Conservation (phyloP, 2,888 invertebrate species). For the Nesidiocoris tenuis region DNA sequence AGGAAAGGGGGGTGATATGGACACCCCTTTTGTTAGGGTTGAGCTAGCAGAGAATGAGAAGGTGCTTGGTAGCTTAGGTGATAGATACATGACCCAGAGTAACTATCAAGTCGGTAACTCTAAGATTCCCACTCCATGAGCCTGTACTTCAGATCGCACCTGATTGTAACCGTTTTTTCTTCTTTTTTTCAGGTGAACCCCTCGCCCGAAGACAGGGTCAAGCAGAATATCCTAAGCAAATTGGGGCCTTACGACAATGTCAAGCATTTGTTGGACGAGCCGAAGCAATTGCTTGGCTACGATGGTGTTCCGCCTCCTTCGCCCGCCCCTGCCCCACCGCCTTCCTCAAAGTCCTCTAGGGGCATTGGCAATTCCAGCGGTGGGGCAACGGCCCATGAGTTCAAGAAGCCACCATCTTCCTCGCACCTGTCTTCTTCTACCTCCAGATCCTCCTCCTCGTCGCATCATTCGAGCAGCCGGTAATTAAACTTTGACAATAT, state of each 20-base stretch:
- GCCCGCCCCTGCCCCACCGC: constrained; percentile 52
- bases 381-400: constrained; percentile 56
- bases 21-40: too few species aligned
- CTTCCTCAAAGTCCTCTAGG: constrained; percentile 48
- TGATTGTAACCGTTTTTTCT: too few species aligned
- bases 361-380: neutral
- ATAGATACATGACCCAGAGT: too few species aligned
- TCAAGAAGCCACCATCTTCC: constrained; percentile 64
- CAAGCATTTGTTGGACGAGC: constrained; percentile 59
- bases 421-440: constrained; percentile 56
- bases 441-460: constrained; percentile 46
- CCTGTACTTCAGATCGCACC: too few species aligned
- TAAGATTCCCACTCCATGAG: too few species aligned
- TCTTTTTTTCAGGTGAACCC: constrained; percentile 62
- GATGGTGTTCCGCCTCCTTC: constrained; percentile 64
- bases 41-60: too few species aligned
- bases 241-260: constrained; percentile 70
- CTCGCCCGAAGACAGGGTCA: constrained; percentile 62
- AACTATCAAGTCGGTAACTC: too few species aligned
- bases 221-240: constrained; percentile 70
- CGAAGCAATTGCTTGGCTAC: constrained; percentile 59
- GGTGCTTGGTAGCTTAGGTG: too few species aligned
- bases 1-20: too few species aligned
- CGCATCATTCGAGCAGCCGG: constrained; percentile 33
- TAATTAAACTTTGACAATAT: too few species aligned